Evolutionary conservation across 2,797 vertebrate genomes (phyloP).

Genomic region (Pogonophryne albipinna): DNA sequence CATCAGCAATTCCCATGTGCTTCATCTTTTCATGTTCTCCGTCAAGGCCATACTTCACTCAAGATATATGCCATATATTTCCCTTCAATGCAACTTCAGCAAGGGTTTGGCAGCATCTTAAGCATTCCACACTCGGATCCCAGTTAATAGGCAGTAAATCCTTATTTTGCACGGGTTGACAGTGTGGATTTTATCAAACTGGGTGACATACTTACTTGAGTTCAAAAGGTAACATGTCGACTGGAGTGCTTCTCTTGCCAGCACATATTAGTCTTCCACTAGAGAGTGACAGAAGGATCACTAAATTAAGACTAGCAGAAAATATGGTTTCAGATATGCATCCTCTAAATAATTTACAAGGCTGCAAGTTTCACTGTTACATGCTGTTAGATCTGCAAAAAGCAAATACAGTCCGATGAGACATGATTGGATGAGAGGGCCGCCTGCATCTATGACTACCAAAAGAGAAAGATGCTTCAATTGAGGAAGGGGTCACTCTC

Average conservation of each 20-base stretch:
- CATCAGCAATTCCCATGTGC: constrained; percentile 26
- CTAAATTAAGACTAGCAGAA: constrained; percentile 36
- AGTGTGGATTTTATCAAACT: constrained; percentile 49
- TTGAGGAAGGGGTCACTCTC: constrained; percentile 52
- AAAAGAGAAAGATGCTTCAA: constrained; percentile 16
- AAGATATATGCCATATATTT: constrained; percentile 32
- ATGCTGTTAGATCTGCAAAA: constrained; percentile 58
- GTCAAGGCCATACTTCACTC: constrained; percentile 37
- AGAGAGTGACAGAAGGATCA: constrained; percentile 25
- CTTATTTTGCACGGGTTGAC: constrained; percentile 57
- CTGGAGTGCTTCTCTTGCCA: constrained; percentile 43
- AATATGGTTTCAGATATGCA: constrained; percentile 42
- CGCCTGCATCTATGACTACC: constrained; percentile 23
- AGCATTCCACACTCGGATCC: constrained; percentile 48
- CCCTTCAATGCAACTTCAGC: constrained; percentile 30
- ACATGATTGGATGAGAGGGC: constrained; percentile 46
- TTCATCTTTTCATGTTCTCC: constrained; percentile 28
- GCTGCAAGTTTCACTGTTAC: constrained; percentile 46
- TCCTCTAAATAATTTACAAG: constrained; percentile 63
- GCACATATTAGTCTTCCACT: constrained; percentile 28
- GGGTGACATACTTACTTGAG: constrained; percentile 66
- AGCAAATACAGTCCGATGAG: constrained; percentile 33
- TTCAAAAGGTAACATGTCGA: constrained; percentile 74
- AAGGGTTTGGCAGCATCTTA: constrained; percentile 42
- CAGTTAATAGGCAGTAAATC: constrained; percentile 66